Percentiles rank a stretch among this genome's conserved stretches.
These are phyloP conservation scores for Stegastes partitus DNA, from an alignment of 2,113 vertebrate genomes.

Conservation along the genomic window DNA sequence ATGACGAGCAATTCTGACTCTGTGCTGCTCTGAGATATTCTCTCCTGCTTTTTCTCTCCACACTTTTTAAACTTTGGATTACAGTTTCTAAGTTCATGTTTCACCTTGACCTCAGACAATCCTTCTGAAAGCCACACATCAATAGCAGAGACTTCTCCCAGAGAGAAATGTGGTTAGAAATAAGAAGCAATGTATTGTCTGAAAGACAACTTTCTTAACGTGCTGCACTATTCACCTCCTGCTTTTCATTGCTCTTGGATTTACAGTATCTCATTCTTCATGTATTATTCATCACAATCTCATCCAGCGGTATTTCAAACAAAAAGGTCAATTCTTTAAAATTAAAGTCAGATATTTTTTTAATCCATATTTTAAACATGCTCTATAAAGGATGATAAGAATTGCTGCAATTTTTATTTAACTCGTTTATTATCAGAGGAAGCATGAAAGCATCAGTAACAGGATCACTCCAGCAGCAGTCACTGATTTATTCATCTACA, in stretches of 20 bases:
- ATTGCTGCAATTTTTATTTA: slow-evolving; percentile 34
- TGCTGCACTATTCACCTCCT: slow-evolving; percentile 65
- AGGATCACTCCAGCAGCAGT: slow-evolving; percentile 39
- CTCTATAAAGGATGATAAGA: slow-evolving; percentile 33
- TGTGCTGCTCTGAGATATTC: slow-evolving; percentile 22
- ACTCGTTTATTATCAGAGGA: slow-evolving; percentile 48
- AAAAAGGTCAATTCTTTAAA: slow-evolving; percentile 49
- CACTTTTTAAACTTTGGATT: slow-evolving; percentile 46
- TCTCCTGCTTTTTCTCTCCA: not conserved
- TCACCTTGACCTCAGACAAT: slow-evolving; percentile 73
- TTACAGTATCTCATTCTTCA: slow-evolving; percentile 56
- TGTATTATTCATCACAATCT: slow-evolving; percentile 63
- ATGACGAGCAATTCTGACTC: slow-evolving; percentile 25
- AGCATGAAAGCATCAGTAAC: slow-evolving; percentile 37
- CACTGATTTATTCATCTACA: slow-evolving; percentile 55
- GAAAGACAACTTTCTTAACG: slow-evolving; percentile 51
- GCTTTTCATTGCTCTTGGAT: slow-evolving; percentile 54
- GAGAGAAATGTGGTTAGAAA: slow-evolving; percentile 28
- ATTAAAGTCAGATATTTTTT: slow-evolving; percentile 35
- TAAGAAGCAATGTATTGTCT: slow-evolving; percentile 56
- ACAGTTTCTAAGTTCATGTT: slow-evolving; percentile 46
- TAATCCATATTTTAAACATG: slow-evolving; percentile 26
- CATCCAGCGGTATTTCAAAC: slow-evolving; percentile 48
- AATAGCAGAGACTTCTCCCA: slow-evolving; percentile 54
- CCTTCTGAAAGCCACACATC: slow-evolving; percentile 66